These are phyloP conservation scores for Acanthopagrus latus DNA, from an alignment of 2,797 vertebrate species.

Conservation along the genomic window DNA sequence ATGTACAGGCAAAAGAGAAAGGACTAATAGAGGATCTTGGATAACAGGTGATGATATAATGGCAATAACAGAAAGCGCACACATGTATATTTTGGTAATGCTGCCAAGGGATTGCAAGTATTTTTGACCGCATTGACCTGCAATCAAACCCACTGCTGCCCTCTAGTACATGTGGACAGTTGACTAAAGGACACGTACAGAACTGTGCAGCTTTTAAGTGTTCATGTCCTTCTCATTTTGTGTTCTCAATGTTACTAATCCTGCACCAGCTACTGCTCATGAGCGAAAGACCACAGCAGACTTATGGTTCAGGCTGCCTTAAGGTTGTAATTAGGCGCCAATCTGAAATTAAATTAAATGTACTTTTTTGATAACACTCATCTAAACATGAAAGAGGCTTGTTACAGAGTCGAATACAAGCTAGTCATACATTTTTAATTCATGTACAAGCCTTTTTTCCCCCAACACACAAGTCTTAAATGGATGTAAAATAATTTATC, in stretches of 20 bases:
- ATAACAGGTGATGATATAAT: conserved; percentile 40
- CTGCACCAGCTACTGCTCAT: conserved; percentile 35
- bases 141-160: conserved; percentile 38
- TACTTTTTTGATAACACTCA: conserved; percentile 31
- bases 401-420: conserved; percentile 20
- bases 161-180: conserved; percentile 22
- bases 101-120: conserved; percentile 13
- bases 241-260: conserved; percentile 27
- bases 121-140: conserved; percentile 40
- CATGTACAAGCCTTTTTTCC: neutral
- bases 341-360: conserved; percentile 18
- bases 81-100: conserved; percentile 18
- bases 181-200: conserved; percentile 26
- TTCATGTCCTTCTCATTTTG: conserved; percentile 25
- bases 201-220: conserved; percentile 35
- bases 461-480: conserved; percentile 30
- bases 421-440: conserved; percentile 8
- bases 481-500: conserved; percentile 16
- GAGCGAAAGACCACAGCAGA: conserved; percentile 26
- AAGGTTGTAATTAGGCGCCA: conserved; percentile 27
- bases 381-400: conserved; percentile 23
- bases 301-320: conserved; percentile 20
- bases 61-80: conserved; percentile 62
- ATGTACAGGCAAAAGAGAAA: conserved; percentile 58
- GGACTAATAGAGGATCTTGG: conserved; percentile 43